These are phyloP conservation scores for Lasiurus cinereus DNA, from an alignment of 2,113 vertebrate genomes.

Conservation along the genomic window DNA sequence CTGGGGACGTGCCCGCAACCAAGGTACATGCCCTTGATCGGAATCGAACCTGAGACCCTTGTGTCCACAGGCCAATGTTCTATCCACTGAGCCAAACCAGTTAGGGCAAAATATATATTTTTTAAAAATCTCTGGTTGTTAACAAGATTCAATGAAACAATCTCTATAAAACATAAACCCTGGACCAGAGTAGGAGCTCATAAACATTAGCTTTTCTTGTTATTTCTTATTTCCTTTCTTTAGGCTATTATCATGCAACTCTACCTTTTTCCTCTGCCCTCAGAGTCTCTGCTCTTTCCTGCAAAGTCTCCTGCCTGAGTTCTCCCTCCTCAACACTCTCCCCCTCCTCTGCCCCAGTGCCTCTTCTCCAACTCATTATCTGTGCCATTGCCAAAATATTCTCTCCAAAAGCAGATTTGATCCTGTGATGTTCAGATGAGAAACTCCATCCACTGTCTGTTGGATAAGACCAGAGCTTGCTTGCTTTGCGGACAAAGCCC, in stretches of 20 bases:
- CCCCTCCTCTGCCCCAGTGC: background rate
- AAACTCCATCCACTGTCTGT: background rate
- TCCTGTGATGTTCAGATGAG: slow-evolving; percentile 12
- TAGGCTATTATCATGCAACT: background rate
- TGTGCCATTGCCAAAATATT: background rate
- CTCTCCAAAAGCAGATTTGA: background rate
- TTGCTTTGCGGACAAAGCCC: background rate
- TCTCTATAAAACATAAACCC: background rate
- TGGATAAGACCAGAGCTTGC: background rate
- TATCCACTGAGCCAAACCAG: too few relatives aligned
- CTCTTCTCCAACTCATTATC: background rate
- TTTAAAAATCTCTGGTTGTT: background rate
- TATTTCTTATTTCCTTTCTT: slow-evolving; percentile 9
- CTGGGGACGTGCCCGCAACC: too few relatives aligned
- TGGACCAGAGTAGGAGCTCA: background rate
- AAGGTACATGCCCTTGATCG: too few relatives aligned
- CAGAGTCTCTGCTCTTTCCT: background rate
- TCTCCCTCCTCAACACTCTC: background rate
- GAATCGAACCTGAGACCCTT: too few relatives aligned
- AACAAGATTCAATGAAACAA: slow-evolving; percentile 11
- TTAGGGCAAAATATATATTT: too few relatives aligned
- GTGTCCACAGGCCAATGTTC: too few relatives aligned
- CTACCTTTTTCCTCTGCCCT: background rate
- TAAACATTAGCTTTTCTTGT: background rate
- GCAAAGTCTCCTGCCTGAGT: background rate